Base-by-base conservation (phyloP, 2,113 vertebrate genomes). In the Hyla sarda region DNA sequence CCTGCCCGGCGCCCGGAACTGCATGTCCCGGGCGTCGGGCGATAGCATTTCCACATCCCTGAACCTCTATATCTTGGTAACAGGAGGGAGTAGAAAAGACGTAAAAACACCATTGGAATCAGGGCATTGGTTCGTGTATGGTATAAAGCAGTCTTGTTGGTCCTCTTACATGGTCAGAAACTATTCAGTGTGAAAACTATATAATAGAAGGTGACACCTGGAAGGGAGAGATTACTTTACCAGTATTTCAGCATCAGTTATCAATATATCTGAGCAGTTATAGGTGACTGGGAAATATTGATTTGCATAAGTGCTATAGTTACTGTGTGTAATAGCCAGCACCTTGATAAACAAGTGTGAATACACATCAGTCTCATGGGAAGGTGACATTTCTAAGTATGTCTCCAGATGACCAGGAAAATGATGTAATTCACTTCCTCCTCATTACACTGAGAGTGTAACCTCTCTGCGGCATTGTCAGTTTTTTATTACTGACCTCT, bases 401-500 rank as follows among this genome's bases (percentile, higher is more conserved):
- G 54, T 48, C 58, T 32, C 37, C 58, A 62, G 58, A 65, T 48
- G n/a, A 67, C 41, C 79, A 82, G 41, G 30, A 82, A 47, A 50
- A 41, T 67, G 16, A 82, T 56, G 45, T 62, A 30, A 32, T 45
- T 69, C 58, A 82, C 34, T 48, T 82, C 28, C 60, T 50, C 32
- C 37, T 82, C 67, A 82, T 82, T 69, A 82, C 45, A 25, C 2
- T n/a, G 23, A 62, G 79, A 48, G 16, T 48, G 19, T 82, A 48
- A 82, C 60, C 45, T 48, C 48, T 74, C 82, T 47, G 23, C 37
- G 30, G 69, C 8, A 73, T 83, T 47, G n/a, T 23, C 62, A 30
- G 34, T 76, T 60, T 52, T 76, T 21, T 37, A 73, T 76, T 75
- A 62, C 72, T 74, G 72, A 45, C 71, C 52, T 84, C 37, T 48